Evolutionary conservation across 2,797 vertebrate species (phyloP).

Genomic region (Cichlasoma orientale): DNA sequence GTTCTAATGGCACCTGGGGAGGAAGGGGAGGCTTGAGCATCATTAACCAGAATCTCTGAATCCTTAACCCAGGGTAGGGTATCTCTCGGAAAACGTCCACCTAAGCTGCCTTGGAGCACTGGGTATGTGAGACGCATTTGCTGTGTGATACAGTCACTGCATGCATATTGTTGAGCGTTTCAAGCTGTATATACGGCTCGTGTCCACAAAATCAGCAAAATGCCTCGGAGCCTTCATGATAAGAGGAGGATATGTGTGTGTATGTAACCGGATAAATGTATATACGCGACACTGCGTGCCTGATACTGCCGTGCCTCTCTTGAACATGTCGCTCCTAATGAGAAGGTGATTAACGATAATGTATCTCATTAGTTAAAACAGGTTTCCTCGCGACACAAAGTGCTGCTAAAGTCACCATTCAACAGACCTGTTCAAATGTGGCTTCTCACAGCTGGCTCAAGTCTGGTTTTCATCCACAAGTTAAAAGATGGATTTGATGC

Average conservation of each 20-base stretch:
- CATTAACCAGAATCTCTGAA: constrained; percentile 72
- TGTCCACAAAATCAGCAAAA: constrained; percentile 12
- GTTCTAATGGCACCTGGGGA: constrained; percentile 72
- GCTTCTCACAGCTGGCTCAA: constrained; percentile 18
- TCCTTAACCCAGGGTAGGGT: constrained; percentile 65
- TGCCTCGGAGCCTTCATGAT: constrained; percentile 21
- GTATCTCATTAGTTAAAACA: constrained; percentile 76
- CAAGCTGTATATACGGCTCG: background rate
- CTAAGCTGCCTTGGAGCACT: constrained; percentile 19
- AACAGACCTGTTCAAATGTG: constrained; percentile 27
- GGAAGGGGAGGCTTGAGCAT: constrained; percentile 53
- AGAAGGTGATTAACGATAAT: constrained; percentile 77
- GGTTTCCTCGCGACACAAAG: constrained; percentile 61
- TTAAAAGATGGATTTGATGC: background rate
- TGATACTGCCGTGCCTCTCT: constrained; percentile 46
- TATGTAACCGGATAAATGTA: background rate
- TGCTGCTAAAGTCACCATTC: constrained; percentile 25
- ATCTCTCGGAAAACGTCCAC: constrained; percentile 33
- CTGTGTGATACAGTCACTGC: background rate
- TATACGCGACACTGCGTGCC: constrained; percentile 9
- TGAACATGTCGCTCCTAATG: constrained; percentile 64
- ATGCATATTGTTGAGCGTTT: constrained; percentile 21
- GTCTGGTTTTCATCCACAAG: background rate
- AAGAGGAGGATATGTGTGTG: background rate
- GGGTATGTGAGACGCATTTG: constrained; percentile 8